phyloP scores from a whole-genome alignment of 2,797 vertebrate genomes.

The Pangasius mekongensis region DNA sequence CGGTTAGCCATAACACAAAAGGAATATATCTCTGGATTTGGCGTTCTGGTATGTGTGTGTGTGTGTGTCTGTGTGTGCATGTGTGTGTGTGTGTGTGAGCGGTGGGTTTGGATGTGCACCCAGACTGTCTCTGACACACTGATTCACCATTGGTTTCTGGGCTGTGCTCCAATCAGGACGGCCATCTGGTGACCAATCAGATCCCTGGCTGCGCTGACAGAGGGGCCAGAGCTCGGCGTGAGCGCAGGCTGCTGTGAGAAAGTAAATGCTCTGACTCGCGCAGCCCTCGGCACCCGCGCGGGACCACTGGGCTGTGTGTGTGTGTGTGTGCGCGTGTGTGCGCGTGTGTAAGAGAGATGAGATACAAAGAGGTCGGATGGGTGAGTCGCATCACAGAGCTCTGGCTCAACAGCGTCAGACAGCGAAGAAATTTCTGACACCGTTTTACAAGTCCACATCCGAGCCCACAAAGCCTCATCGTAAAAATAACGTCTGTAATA shows the following conservation, averaged over 20 bases:
- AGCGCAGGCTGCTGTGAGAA: constrained; percentile 60
- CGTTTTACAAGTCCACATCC: constrained; percentile 3
- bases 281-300: constrained; percentile 45
- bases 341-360: background rate
- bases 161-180: constrained; percentile 73
- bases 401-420: background rate
- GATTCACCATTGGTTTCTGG: constrained; percentile 74
- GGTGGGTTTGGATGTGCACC: constrained; percentile 71
- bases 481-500: constrained; percentile 41
- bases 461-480: background rate
- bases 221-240: constrained; percentile 61
- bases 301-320: constrained; percentile 22
- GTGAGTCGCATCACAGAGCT: constrained; percentile 22
- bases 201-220: constrained; percentile 74
- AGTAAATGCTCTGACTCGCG: constrained; percentile 70
- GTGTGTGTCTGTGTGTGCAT: background rate
- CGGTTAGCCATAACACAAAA: background rate
- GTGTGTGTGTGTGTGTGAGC: constrained; percentile 9
- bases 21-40: background rate
- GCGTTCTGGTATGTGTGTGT: background rate
- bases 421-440: background rate
- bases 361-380: constrained; percentile 12
- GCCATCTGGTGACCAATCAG: constrained; percentile 80
- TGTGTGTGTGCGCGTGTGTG: background rate
- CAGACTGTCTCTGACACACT: constrained; percentile 70